phyloP scores from a whole-genome alignment of 2,797 vertebrate genomes.

The Pelodytes ibericus region DNA sequence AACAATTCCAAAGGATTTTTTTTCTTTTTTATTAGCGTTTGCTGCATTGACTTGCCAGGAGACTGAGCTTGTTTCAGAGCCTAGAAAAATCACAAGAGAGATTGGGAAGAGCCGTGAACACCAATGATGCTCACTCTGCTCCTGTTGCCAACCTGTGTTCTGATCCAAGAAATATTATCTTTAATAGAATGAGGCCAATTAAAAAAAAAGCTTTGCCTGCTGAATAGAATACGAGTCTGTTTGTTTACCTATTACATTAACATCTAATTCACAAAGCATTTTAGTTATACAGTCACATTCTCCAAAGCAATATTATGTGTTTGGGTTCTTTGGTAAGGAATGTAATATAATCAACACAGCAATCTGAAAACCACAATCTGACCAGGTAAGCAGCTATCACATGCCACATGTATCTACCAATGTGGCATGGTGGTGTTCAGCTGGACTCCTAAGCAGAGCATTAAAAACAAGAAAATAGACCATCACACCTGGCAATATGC shows the following conservation, averaged over 20 bases:
- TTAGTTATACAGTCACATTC: neutral
- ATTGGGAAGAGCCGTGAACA: slow-evolving; percentile 28
- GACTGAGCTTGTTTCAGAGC: slow-evolving; percentile 56
- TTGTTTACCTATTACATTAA: neutral
- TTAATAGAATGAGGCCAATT: slow-evolving; percentile 49
- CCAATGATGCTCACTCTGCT: slow-evolving; percentile 52
- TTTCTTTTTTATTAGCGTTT: slow-evolving; percentile 73
- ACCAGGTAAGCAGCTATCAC: too few relatives aligned
- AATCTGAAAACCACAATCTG: too few relatives aligned
- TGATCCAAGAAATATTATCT: slow-evolving; percentile 51
- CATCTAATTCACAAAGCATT: slow-evolving; percentile 30
- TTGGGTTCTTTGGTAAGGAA: too few relatives aligned
- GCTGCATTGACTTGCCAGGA: slow-evolving; percentile 63
- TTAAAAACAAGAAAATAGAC: slow-evolving; percentile 19
- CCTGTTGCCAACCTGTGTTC: slow-evolving; percentile 36
- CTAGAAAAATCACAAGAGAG: slow-evolving; percentile 60
- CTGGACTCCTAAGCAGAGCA: neutral
- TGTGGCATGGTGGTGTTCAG: too few relatives aligned
- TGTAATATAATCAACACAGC: too few relatives aligned
- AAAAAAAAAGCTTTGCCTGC: slow-evolving; percentile 15
- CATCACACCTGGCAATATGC: slow-evolving; percentile 32
- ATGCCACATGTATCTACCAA: too few relatives aligned
- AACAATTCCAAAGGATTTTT: slow-evolving; percentile 71
- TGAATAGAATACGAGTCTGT: slow-evolving; percentile 45
- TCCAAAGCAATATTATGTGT: neutral